These are phyloP conservation scores for Spatulosminthurus flaviceps DNA, from an alignment of 2,888 invertebrate genomes.

Conservation along the genomic window DNA sequence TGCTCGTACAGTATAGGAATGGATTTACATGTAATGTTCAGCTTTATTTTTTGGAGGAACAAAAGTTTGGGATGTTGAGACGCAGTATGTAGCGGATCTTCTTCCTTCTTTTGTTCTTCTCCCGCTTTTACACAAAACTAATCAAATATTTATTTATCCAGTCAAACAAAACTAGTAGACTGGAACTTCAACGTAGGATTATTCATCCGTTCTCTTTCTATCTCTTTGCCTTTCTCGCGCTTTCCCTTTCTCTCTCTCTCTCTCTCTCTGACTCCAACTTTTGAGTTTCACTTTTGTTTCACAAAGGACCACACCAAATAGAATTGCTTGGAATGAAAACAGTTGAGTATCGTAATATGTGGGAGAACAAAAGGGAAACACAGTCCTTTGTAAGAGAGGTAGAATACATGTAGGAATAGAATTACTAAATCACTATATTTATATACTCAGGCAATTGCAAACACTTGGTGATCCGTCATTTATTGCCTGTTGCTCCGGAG, in stretches of 20 bases:
- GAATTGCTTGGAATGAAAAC: not conserved
- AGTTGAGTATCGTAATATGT: no score
- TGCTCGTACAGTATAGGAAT: no score
- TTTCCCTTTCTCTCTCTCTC: not conserved
- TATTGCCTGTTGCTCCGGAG: not conserved
- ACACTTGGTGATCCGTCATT: conserved; percentile 12
- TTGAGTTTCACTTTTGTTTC: not conserved
- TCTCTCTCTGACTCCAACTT: not conserved
- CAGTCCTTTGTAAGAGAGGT: no score
- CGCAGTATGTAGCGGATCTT: not conserved
- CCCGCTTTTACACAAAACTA: conserved; percentile 3
- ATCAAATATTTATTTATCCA: conserved; percentile 43
- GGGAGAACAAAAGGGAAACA: no score
- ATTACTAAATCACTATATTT: no score
- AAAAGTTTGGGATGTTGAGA: not conserved
- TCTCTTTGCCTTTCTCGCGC: not conserved
- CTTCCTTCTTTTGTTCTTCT: conserved; percentile 4
- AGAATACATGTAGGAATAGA: no score
- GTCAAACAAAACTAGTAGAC: conserved; percentile 24
- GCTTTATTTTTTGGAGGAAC: not conserved
- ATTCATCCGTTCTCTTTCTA: no score
- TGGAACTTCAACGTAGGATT: conserved; percentile 2
- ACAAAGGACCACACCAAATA: conserved; percentile 3
- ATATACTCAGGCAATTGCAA: not conserved
- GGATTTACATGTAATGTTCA: no score